Base-by-base conservation (phyloP, 2,797 vertebrate genomes). In the Micropoecilia bifurca region DNA sequence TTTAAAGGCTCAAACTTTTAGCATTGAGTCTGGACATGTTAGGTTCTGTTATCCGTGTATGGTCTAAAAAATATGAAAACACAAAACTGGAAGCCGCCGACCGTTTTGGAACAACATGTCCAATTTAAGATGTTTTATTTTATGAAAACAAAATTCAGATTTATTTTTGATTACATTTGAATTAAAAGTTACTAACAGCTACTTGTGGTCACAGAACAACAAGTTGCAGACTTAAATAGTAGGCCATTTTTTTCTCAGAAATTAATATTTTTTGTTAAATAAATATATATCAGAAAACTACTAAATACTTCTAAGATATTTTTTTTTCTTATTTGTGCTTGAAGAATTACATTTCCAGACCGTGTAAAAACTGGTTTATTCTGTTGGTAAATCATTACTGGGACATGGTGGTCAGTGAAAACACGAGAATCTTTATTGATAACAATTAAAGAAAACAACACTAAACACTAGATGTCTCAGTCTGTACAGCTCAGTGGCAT, bases 351-450 rank as follows among this genome's bases (percentile, higher is more conserved):
- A 71, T 45, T 45, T 71, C 25, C 14, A 28, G 13, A 28, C 63
- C 2, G 25, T 28, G 25, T 45, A 16, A 16, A 71, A 2, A 28
- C 12, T 0, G 12, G 39, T 41, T 63, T 36, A 66, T 73, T 78
- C 10, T 59, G 76, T 41, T 33, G 63, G 61, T 77, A 30, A 83
- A 72, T 79, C 82, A 73, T 20, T 36, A 73, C 22, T 73, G 33
- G 18, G 71, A 33, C 61, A 28, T 14, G 18, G 43, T 45, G 81
- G 76, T 71, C 45, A 68, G 63, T 0, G 53, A 83, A 81, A 80
- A 89, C 75, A 75, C 8, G 12, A 48, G 50, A 76, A 18, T 59
- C 25, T 25, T 66, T 68, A 39, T 69, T 74, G 43, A 73, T 33
- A 45, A 9, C 71, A 39, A 73, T 71, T 30, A 47, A 75, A 66